These are phyloP conservation scores for Cherax quadricarinatus DNA, from an alignment of 1,140 invertebrate species.

Conservation along the genomic window DNA sequence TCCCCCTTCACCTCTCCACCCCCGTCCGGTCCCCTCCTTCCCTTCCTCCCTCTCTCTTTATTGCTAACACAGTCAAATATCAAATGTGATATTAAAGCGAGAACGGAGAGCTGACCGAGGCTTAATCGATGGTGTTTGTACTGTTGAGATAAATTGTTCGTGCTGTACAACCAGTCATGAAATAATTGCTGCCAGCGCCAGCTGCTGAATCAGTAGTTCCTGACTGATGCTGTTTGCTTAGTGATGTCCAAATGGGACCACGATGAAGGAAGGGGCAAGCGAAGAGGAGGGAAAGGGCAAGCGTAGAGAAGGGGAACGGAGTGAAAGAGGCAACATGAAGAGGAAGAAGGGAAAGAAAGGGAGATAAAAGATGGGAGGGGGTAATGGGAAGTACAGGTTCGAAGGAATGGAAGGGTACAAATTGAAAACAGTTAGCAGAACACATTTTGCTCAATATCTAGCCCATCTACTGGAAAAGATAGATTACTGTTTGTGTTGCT, in stretches of 20 bases:
- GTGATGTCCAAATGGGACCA: neutral
- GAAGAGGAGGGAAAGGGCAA: too few species aligned
- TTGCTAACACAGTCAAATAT: too few species aligned
- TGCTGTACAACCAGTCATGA: neutral
- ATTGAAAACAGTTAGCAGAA: too few species aligned
- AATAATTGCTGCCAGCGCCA: neutral
- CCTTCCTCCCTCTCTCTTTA: neutral
- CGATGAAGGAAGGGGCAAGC: too few species aligned
- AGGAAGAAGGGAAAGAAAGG: constrained; percentile 28
- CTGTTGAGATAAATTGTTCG: neutral
- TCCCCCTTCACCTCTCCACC: too few species aligned
- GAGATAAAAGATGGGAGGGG: constrained; percentile 12
- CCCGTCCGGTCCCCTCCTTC: too few species aligned
- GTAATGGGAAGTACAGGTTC: neutral
- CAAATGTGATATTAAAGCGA: neutral
- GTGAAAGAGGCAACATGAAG: too few species aligned
- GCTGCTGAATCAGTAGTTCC: neutral
- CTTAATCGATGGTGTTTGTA: neutral
- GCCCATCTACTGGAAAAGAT: too few species aligned
- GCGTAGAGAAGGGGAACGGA: too few species aligned
- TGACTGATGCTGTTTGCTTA: neutral
- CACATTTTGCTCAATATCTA: too few species aligned
- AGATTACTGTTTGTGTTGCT: too few species aligned
- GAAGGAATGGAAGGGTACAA: too few species aligned
- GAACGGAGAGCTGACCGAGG: neutral